These are phyloP conservation scores for Thalassarche chlororhynchos DNA, from an alignment of 2,113 vertebrate genomes.

Conservation along the genomic window DNA sequence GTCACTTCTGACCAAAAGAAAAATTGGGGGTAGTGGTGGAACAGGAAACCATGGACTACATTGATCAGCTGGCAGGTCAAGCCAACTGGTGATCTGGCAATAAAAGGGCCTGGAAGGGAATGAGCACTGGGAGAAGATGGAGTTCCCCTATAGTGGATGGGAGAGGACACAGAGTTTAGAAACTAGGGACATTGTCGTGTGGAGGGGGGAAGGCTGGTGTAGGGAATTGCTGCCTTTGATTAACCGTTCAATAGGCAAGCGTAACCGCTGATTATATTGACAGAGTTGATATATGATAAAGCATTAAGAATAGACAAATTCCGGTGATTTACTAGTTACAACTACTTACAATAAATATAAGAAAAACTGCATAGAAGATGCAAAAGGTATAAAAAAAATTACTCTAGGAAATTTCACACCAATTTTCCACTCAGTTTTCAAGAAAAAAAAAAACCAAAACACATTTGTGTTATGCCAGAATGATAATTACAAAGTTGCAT, in stretches of 20 bases:
- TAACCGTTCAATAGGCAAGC: not conserved
- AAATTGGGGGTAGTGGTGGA: fast-evolving
- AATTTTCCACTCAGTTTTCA: not conserved
- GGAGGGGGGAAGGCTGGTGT: not conserved
- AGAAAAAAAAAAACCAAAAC: not conserved
- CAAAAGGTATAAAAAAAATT: not conserved
- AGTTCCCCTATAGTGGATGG: not conserved
- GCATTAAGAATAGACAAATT: not conserved
- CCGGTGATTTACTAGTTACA: not conserved
- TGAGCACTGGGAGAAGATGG: not conserved
- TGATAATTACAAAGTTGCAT: not conserved
- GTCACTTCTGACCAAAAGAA: not conserved
- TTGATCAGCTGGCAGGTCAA: not conserved
- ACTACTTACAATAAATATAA: not conserved
- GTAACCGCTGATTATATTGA: not conserved
- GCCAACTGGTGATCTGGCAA: fast-evolving
- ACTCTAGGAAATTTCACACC: not conserved
- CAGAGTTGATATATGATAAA: not conserved
- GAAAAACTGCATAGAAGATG: not conserved
- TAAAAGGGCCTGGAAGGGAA: not conserved
- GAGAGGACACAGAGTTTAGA: not conserved
- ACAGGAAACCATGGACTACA: not conserved
- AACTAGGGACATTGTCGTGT: not conserved
- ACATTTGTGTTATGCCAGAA: not conserved
- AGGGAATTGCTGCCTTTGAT: not conserved